These are phyloP conservation scores for Drosophila differens DNA, from an alignment of 2,888 invertebrate genomes.

Conservation along the genomic window DNA sequence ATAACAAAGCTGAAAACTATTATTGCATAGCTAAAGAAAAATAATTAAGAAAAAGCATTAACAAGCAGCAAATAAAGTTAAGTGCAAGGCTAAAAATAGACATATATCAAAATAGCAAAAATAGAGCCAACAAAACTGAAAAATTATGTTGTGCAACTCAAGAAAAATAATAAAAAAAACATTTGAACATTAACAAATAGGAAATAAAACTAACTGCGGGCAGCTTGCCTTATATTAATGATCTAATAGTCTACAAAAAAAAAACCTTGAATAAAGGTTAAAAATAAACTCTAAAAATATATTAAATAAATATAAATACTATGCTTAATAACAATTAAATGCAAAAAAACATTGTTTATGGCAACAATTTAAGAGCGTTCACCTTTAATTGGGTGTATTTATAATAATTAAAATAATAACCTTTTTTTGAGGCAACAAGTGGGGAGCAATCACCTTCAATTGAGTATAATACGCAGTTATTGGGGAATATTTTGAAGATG, in stretches of 20 bases:
- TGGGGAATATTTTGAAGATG: not conserved
- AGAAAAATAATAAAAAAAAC: not conserved
- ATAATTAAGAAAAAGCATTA: not conserved
- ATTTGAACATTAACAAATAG: not conserved
- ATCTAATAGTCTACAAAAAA: rapidly evolving
- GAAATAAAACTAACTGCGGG: constrained; percentile 2
- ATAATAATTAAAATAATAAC: not conserved
- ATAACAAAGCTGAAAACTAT: not conserved
- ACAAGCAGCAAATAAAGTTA: not conserved
- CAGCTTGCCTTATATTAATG: not conserved
- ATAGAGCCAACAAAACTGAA: constrained; percentile 4
- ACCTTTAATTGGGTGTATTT: not conserved
- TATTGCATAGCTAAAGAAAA: not conserved
- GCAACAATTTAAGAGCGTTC: not conserved
- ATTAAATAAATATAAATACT: not conserved
- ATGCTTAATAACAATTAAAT: not conserved
- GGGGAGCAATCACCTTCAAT: not conserved
- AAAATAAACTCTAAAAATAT: not conserved
- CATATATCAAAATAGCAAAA: not conserved
- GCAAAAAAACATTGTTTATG: not conserved
- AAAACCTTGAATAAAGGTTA: not conserved
- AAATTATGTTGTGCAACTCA: not conserved
- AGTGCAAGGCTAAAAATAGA: not conserved
- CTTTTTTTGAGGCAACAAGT: not conserved
- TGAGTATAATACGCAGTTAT: not conserved